phyloP scores from a whole-genome alignment of 2,888 invertebrate genomes.

The Drosophila neonasuta region DNA sequence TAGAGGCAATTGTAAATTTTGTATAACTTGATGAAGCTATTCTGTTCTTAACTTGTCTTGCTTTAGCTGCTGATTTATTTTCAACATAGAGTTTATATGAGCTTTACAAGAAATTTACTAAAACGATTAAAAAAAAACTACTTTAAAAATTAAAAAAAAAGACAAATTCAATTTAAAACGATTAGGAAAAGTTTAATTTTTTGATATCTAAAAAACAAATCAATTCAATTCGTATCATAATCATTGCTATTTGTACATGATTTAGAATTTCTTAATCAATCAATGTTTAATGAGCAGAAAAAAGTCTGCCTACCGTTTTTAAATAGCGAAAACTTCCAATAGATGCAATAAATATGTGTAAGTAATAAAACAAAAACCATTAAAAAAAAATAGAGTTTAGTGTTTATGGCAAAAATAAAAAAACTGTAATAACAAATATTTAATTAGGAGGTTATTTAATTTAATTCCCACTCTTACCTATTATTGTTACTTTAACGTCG shows the following conservation, averaged over 20 bases:
- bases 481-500: not conserved
- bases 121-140: too few species aligned
- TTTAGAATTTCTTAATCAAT: not conserved
- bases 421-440: too few species aligned
- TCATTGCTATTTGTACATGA: not conserved
- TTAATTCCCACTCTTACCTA: constrained; percentile 16
- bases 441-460: too few species aligned
- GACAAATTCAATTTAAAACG: too few species aligned
- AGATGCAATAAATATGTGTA: constrained; percentile 19
- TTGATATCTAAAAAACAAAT: not conserved
- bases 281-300: not conserved
- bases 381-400: constrained; percentile 5
- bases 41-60: too few species aligned
- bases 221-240: too few species aligned
- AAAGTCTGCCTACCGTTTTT: not conserved
- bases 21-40: too few species aligned
- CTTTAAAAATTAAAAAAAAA: too few species aligned
- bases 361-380: constrained; percentile 5
- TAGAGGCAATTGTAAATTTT: not conserved
- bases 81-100: too few species aligned
- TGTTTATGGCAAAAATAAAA: not conserved
- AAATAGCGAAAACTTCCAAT: constrained; percentile 3
- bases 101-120: too few species aligned
- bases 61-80: too few species aligned
- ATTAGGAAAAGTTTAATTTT: too few species aligned